Evolutionary conservation across 1,140 invertebrate genomes (phyloP), one percentile per base, ranked within the genome.

Genomic region (Bombus superbus): DNA sequence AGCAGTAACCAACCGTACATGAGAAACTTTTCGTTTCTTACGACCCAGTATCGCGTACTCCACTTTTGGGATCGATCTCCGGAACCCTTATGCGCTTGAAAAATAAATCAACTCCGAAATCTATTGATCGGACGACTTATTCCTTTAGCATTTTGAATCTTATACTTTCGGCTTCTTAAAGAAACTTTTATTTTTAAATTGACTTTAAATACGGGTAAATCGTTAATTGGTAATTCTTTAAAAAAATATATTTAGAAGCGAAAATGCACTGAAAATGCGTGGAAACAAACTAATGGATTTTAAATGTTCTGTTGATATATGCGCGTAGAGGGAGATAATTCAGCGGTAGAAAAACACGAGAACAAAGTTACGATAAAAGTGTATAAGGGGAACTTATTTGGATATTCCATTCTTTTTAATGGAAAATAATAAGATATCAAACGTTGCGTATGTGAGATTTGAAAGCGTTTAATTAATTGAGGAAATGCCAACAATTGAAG

Each of bases 1-100:
- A 74, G 13, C 64, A 57, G 47, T 83, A 83, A 42, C 74, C 38
- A 69, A 77, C 6, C 74, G 25, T 57, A 2, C 10, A 77, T 32
- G 11, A 59, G 25, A 44, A 73, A 83, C 59, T 78, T 71, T 84
- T 84, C 69, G 13, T 71, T 84, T 59, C 25, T 38, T 71, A 53
- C 38, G 53, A 71, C 66, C 82, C 40, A 79, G 47, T 84, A 78
- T 44, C 40, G 13, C 69, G 9, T 64, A 82, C 40, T 44, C 53
- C 32, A 66, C 18, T 42, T 42, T 69, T 42, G 35, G 13, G 40
- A 66, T 83, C 66, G 42, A 83, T 76, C 76, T 83, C 13, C 9
- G 0, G 59, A 9, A 35, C 3, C 11, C 13, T 38, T 10, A 8
- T 15, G 8, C 25, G 38, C 28, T 15, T 2, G 1, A 47, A 69